phyloP scores from a whole-genome alignment of 2,888 invertebrate genomes.

The Tanytarsus gracilentus region DNA sequence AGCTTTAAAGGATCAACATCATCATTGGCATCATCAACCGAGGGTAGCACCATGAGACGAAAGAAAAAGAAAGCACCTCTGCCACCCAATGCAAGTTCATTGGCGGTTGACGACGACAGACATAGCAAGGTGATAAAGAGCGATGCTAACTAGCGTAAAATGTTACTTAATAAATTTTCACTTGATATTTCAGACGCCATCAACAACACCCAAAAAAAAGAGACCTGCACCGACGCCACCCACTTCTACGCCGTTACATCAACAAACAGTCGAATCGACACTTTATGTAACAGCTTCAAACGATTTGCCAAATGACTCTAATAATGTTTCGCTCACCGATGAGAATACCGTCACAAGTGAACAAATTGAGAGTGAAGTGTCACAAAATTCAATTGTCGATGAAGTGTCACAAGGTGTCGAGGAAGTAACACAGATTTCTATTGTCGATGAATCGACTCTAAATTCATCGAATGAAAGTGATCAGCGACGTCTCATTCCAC shows the following conservation, averaged over 20 bases:
- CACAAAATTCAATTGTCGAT: background rate
- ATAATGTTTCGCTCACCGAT: background rate
- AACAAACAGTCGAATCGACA: conserved; percentile 32
- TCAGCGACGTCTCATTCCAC: conserved; percentile 34
- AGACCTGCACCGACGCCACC: conserved; percentile 60
- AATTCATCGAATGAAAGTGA: background rate
- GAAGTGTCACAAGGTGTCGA: no score
- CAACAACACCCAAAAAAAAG: conserved; percentile 46
- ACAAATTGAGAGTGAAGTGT: background rate
- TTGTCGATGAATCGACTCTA: background rate
- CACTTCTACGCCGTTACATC: conserved; percentile 36
- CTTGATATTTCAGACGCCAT: background rate
- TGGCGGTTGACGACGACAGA: background rate
- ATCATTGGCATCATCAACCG: conserved; percentile 33
- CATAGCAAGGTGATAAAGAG: background rate
- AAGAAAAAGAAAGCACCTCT: conserved; percentile 36
- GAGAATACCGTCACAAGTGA: background rate
- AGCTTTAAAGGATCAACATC: conserved; percentile 36
- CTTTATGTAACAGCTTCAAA: background rate
- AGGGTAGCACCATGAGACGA: conserved; percentile 4
- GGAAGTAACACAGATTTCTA: background rate
- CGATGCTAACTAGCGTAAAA: background rate
- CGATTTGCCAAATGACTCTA: background rate
- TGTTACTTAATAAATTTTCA: background rate
- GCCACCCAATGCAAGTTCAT: conserved; percentile 33